Evolutionary conservation across 2,888 invertebrate species (phyloP), one percentile per base, ranked within the genome.

Genomic region (Petrophora chlorosata): DNA sequence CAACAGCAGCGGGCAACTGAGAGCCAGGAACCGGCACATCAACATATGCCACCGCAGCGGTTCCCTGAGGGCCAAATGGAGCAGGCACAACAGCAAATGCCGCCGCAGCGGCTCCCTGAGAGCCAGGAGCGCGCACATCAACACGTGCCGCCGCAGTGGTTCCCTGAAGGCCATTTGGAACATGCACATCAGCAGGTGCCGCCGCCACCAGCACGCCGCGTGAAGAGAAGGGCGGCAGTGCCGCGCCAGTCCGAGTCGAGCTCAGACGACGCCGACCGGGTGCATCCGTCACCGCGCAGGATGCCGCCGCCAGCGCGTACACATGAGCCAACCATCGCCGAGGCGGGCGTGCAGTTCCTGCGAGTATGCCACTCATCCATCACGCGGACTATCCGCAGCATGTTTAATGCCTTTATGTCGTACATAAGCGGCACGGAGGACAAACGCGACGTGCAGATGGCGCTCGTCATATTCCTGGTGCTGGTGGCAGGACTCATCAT

Each of bases 401-500:
- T 96, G 67, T 93, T 95, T 34, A 90, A 92, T 47, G 90, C 93
- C 56, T 89, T 94, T 53, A 92, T 92, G 58, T 91, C 92, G 25
- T 92, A 93, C 56, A 83, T 93, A 30, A 91, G 92, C 56, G 92
- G 92, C 34, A 91, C 92, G 4, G 92, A 95, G 60, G 92, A 94
- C 66, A 93, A 95, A 63, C 93, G 94, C 53, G 94, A 95, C 69
- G 90, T 94, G 51, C 94, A 95, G 69, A 93, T 95, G 70, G 94
- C 95, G 3, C 89, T 96, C 65, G 94, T 96, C 45, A 94, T 96
- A 70, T 92, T 97, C 55, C 91, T 97, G 49, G 92, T 97, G 38
- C 87, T 97, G 55, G 92, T 97, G 23, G 95, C 95, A 38, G 95
- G 94, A 9, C 90, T 97, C 50, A 92, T 97, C 54, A 91, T 97